Percentiles rank a stretch among this genome's conserved stretches.
phyloP scores from a whole-genome alignment of 2,888 invertebrate genomes.

The Erebia ligea region DNA sequence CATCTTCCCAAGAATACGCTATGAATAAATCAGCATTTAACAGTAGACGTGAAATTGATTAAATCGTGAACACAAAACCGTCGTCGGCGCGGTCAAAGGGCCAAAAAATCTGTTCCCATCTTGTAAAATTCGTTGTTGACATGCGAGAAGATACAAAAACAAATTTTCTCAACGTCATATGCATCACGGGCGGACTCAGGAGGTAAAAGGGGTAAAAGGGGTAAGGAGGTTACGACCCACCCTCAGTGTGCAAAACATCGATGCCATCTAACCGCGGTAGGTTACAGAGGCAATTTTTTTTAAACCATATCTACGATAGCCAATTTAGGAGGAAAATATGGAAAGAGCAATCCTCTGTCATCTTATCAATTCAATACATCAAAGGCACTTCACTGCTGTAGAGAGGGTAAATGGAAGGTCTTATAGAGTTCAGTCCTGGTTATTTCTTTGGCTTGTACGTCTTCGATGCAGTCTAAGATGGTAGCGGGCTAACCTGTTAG shows the following conservation, averaged over 20 bases:
- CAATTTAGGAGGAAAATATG: not conserved
- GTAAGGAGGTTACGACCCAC: not conserved
- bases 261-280: too few species aligned
- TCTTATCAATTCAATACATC: not conserved
- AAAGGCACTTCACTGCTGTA: too few species aligned
- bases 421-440: not conserved
- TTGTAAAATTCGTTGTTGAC: conserved; percentile 30
- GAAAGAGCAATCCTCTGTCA: not conserved
- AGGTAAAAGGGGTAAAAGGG: not conserved
- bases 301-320: conserved; percentile 22
- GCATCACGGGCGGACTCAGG: conserved; percentile 5
- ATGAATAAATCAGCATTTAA: conserved; percentile 23
- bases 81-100: conserved; percentile 22
- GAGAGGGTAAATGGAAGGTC: not conserved
- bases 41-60: conserved; percentile 28
- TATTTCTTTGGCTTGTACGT: not conserved
- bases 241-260: not conserved
- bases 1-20: not conserved
- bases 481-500: too few species aligned
- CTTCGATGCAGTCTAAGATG: too few species aligned
- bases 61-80: conserved; percentile 29
- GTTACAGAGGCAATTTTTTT: conserved; percentile 17
- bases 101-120: conserved; percentile 23
- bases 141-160: conserved; percentile 29
- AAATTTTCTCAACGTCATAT: conserved; percentile 36